A percentile compares a stretch with the other conserved stretches of the same genome.
Conservation (phyloP, 2,888 invertebrate genomes). For the Flexamia atlantica region DNA sequence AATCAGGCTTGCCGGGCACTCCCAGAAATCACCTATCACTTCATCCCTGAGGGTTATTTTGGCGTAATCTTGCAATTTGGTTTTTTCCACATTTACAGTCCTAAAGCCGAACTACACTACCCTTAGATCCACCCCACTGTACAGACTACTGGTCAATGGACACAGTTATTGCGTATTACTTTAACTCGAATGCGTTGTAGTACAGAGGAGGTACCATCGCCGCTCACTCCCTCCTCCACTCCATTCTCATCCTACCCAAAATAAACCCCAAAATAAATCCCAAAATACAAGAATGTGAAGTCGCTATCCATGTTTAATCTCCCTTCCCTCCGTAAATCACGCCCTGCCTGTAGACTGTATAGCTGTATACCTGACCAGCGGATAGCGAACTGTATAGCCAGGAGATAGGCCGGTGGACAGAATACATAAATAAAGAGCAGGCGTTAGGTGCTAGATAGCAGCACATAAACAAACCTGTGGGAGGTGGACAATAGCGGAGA, state of each 20-base stretch:
- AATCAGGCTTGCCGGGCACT: no score
- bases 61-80: no score
- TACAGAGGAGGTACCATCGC: no score
- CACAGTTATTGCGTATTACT: no score
- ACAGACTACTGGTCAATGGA: no score
- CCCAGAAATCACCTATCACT: no score
- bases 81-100: no score
- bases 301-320: neutral
- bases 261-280: neutral
- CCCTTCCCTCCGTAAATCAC: neutral
- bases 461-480: constrained; percentile 38
- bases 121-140: no score
- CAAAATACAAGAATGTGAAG: constrained; percentile 11
- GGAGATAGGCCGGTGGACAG: constrained; percentile 31
- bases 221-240: neutral
- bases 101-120: no score
- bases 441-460: neutral
- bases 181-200: no score
- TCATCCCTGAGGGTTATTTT: no score
- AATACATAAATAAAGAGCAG: constrained; percentile 50
- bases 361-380: no score
- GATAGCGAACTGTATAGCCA: neutral
- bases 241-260: neutral
- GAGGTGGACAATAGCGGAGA: constrained; percentile 48
- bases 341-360: constrained; percentile 12